Conservation (phyloP, 1,140 invertebrate species). For the Charaxes varanes region DNA sequence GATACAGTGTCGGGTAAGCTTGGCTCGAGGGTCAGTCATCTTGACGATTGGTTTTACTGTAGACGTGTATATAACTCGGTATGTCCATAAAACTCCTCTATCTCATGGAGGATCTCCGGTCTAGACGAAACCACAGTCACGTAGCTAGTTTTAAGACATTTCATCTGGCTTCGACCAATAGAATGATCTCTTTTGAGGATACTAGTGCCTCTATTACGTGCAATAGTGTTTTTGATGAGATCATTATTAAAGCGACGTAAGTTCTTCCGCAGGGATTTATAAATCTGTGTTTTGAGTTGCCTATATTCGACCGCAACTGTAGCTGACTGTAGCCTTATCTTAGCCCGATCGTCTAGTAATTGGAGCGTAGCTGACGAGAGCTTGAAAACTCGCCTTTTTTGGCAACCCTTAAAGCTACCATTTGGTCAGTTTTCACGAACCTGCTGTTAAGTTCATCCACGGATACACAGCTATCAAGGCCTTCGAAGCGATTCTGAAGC, state of each 20-base stretch:
- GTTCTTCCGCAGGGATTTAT: not conserved
- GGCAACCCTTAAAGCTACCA: conserved; percentile 1
- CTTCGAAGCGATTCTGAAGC: not conserved
- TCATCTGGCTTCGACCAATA: no score
- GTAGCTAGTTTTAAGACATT: no score
- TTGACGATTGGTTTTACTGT: no score
- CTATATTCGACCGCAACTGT: not conserved
- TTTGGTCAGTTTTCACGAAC: conserved; percentile 6
- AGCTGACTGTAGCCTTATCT: conserved; percentile 3
- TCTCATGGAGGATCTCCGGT: no score
- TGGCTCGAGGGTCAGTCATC: no score
- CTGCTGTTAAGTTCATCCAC: conserved; percentile 10
- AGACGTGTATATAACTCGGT: no score
- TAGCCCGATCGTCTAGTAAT: conserved; percentile 6
- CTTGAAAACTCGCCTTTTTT: not conserved
- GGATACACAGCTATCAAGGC: not conserved
- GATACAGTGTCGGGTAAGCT: no score
- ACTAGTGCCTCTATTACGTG: no score
- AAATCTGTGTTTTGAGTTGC: conserved; percentile 13
- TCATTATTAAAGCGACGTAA: not conserved
- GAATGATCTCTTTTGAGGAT: no score
- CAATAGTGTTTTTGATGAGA: conserved; percentile 2
- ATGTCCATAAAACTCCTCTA: no score
- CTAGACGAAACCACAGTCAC: no score
- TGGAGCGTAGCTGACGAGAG: conserved; percentile 5